phyloP scores from a whole-genome alignment of 2,888 invertebrate genomes.

The Amiota mariae region DNA sequence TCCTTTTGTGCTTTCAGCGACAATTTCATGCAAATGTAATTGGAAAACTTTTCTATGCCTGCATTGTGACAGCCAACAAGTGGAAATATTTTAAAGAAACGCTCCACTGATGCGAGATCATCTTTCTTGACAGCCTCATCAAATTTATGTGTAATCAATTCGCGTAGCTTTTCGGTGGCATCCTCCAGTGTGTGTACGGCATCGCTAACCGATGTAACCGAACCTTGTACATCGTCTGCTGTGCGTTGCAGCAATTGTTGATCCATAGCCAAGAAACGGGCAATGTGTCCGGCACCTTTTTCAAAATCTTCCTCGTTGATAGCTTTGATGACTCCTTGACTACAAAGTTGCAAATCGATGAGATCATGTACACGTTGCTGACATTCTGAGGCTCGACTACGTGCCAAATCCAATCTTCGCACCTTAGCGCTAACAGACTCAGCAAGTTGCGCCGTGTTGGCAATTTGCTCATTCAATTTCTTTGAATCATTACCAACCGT shows the following conservation, averaged over 20 bases:
- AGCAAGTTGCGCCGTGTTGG: slow-evolving; percentile 89
- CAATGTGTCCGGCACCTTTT: slow-evolving; percentile 94
- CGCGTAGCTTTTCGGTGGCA: slow-evolving; percentile 80
- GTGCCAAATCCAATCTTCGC: slow-evolving; percentile 89
- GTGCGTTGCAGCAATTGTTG: slow-evolving; percentile 85
- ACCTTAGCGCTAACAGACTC: slow-evolving; percentile 97
- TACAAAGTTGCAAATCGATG: slow-evolving; percentile 94
- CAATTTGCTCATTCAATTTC: slow-evolving; percentile 88
- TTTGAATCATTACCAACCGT: slow-evolving; percentile 85
- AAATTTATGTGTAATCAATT: slow-evolving; percentile 82
- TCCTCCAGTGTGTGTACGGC: slow-evolving; percentile 78
- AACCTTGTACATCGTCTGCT: slow-evolving; percentile 82
- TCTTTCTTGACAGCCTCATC: slow-evolving; percentile 92
- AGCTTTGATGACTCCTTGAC: slow-evolving; percentile 96
- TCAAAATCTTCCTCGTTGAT: slow-evolving; percentile 97
- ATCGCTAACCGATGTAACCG: slow-evolving; percentile 73
- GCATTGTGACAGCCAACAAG: slow-evolving; percentile 92
- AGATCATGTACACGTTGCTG: slow-evolving; percentile 95
- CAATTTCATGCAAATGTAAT: slow-evolving; percentile 86
- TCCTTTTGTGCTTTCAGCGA: slow-evolving; percentile 82
- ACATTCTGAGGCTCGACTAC: slow-evolving; percentile 92
- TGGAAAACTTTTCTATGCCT: slow-evolving; percentile 90
- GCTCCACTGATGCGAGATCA: slow-evolving; percentile 91
- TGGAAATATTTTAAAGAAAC: slow-evolving; percentile 98
- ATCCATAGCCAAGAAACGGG: slow-evolving; percentile 94